Evolutionary conservation across 2,113 vertebrate species (phyloP).

Genomic region (Archocentrus centrarchus): DNA sequence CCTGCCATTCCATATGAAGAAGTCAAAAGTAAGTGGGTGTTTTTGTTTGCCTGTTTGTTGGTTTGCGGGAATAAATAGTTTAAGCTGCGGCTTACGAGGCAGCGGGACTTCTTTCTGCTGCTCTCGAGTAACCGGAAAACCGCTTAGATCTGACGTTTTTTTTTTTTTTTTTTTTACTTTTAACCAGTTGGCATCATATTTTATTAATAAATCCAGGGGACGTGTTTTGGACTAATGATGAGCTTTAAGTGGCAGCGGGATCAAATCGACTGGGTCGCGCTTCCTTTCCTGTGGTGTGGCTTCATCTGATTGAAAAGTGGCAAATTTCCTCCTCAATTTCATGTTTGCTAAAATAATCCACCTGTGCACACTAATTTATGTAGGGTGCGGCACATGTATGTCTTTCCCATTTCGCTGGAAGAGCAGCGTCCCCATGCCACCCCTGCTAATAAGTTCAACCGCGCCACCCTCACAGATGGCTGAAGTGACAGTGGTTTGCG

Average conservation of each 20-base stretch:
- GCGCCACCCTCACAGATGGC: neutral
- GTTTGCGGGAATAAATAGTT: neutral
- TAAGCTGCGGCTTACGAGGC: neutral
- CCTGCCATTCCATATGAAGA: slow-evolving; percentile 88
- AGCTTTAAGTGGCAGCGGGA: neutral
- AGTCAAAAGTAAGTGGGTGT: slow-evolving; percentile 84
- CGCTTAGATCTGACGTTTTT: neutral
- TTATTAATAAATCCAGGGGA: neutral
- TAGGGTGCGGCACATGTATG: neutral
- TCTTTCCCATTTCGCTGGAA: neutral
- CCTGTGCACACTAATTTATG: neutral
- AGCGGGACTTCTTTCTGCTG: neutral
- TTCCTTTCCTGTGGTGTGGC: neutral
- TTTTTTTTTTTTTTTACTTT: neutral
- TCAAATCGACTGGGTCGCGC: neutral
- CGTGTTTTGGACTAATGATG: neutral
- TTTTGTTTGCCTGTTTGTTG: neutral
- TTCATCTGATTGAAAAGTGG: neutral
- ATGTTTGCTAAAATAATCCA: neutral
- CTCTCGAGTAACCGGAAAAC: neutral
- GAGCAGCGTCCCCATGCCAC: neutral
- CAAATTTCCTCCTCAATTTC: neutral
- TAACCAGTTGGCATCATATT: neutral
- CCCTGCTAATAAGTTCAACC: neutral
- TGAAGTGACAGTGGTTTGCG: neutral